A percentile compares a stretch with the other conserved stretches of the same genome.
Conservation (phyloP, 2,797 vertebrate genomes). For the Eutrigla gurnardus region DNA sequence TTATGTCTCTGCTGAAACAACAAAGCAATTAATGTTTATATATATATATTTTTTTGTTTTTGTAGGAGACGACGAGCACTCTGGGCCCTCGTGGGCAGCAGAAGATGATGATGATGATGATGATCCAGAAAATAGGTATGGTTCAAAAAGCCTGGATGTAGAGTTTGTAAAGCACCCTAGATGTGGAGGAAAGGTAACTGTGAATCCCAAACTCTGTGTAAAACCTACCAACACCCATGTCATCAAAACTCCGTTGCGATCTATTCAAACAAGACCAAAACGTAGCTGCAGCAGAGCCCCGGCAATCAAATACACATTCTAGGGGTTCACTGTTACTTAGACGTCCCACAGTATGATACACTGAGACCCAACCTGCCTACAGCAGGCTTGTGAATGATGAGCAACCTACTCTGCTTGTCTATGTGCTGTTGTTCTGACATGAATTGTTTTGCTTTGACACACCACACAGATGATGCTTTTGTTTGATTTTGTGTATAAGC, state of each 20-base stretch:
- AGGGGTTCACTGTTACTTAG: conserved; percentile 57
- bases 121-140: conserved; percentile 99
- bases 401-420: conserved; percentile 9
- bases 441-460: not conserved
- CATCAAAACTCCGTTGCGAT: conserved; percentile 84
- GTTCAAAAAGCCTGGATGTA: conserved; percentile 87
- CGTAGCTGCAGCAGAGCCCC: conserved; percentile 84
- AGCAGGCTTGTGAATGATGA: conserved; percentile 50
- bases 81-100: conserved; percentile 88
- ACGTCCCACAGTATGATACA: conserved; percentile 32
- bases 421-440: not conserved
- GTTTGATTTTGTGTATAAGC: conserved; percentile 14
- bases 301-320: conserved; percentile 84
- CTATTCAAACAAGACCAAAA: conserved; percentile 75
- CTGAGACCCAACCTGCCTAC: conserved; percentile 68
- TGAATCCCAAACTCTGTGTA: conserved; percentile 78
- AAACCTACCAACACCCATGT: conserved; percentile 81
- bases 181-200: conserved; percentile 82
- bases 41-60: not conserved
- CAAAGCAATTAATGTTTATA: not conserved
- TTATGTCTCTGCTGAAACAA: not conserved
- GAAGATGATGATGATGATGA: conserved; percentile 97
- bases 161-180: conserved; percentile 87
- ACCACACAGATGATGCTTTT: not conserved
- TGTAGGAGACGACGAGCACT: conserved; percentile 91